phyloP scores from a whole-genome alignment of 2,888 invertebrate genomes.

The Eristalinus aeneus region DNA sequence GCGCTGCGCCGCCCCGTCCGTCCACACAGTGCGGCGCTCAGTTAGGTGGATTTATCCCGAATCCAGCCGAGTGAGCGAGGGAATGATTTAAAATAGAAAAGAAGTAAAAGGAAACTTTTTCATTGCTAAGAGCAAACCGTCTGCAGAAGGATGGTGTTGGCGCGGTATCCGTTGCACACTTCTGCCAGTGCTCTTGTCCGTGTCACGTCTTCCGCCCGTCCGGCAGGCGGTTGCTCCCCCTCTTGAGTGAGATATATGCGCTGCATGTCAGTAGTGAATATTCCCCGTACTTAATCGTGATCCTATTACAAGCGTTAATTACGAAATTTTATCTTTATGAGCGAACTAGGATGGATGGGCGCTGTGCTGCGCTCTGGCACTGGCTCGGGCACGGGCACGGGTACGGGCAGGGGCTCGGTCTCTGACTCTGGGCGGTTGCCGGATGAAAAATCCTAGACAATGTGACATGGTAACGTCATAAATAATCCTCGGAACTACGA shows the following conservation, averaged over 20 bases:
- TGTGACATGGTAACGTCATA: slow-evolving; percentile 58
- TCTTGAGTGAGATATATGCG: slow-evolving; percentile 45
- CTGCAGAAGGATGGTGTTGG: background rate
- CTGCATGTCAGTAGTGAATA: slow-evolving; percentile 59
- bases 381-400: background rate
- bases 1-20: background rate
- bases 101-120: slow-evolving; percentile 17
- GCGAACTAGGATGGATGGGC: slow-evolving; percentile 51
- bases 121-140: slow-evolving; percentile 36
- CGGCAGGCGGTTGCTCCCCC: slow-evolving; percentile 19
- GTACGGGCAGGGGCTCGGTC: background rate
- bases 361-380: background rate
- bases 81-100: background rate
- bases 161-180: background rate
- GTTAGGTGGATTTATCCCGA: background rate
- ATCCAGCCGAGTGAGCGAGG: background rate
- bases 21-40: background rate
- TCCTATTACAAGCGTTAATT: slow-evolving; percentile 79
- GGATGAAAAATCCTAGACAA: slow-evolving; percentile 31
- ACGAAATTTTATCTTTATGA: slow-evolving; percentile 73
- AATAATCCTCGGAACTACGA: slow-evolving; percentile 54
- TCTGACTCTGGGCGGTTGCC: background rate
- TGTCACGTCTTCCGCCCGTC: slow-evolving; percentile 2
- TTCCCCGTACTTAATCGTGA: slow-evolving; percentile 75
- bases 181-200: background rate